A percentile compares a stretch with the other conserved stretches of the same genome.
phyloP scores from a whole-genome alignment of 2,888 invertebrate genomes.

The Lordiphosa andalusiaca region DNA sequence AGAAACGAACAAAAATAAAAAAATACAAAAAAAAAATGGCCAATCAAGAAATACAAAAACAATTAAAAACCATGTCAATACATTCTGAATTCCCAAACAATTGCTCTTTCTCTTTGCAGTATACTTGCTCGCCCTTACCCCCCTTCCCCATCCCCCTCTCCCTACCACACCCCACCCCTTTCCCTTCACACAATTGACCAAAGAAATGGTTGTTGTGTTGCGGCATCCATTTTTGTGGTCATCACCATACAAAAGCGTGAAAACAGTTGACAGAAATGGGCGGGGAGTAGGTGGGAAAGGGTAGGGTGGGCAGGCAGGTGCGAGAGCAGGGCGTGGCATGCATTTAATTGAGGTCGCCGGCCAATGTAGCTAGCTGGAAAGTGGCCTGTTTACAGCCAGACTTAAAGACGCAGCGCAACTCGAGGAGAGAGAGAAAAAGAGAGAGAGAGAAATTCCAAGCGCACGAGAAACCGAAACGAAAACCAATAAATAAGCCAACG shows the following conservation, averaged over 20 bases:
- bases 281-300: not conserved
- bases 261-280: conserved; percentile 7
- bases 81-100: no score
- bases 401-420: conserved; percentile 16
- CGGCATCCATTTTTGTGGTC: conserved; percentile 25
- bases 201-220: conserved; percentile 16
- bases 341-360: conserved; percentile 36
- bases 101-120: no score
- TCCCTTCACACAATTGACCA: no score
- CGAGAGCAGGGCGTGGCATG: conserved; percentile 29
- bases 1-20: not conserved
- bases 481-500: conserved; percentile 42
- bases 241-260: conserved; percentile 12
- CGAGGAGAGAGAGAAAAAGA: conserved; percentile 4
- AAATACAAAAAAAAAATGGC: not conserved
- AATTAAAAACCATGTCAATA: no score
- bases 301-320: conserved; percentile 8
- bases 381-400: conserved; percentile 29
- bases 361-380: conserved; percentile 16
- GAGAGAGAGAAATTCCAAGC: conserved; percentile 31
- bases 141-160: no score
- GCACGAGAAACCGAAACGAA: conserved; percentile 27
- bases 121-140: no score
- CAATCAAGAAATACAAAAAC: no score
- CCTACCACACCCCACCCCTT: no score